phyloP scores from a whole-genome alignment of 2,888 invertebrate genomes.

The Masnerella sp. region DNA sequence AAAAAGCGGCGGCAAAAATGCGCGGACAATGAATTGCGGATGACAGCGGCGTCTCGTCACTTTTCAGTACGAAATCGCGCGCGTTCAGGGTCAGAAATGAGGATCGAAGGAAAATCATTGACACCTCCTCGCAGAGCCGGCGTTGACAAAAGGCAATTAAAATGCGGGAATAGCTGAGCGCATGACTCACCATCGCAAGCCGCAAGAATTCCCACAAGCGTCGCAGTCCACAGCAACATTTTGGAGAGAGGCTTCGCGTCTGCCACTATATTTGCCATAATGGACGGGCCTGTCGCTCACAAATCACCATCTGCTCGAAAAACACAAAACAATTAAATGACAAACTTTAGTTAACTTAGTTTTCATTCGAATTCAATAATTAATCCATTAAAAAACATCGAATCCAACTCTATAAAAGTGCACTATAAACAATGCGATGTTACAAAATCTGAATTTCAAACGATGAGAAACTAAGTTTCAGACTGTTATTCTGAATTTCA shows the following conservation, averaged over 20 bases:
- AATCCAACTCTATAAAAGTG: too few relatives aligned
- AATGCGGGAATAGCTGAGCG: conserved; percentile 39
- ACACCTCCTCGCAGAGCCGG: conserved; percentile 20
- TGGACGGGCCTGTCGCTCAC: conserved; percentile 19
- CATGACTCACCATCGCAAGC: conserved; percentile 53
- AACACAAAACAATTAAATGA: conserved; percentile 3
- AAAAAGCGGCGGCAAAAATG: too few relatives aligned
- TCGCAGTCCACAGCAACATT: conserved; percentile 64
- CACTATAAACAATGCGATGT: too few relatives aligned
- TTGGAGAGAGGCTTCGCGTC: conserved; percentile 61
- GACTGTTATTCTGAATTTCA: too few relatives aligned
- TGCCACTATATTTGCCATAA: conserved; percentile 31
- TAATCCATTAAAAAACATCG: too few relatives aligned
- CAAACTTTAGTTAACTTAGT: too few relatives aligned
- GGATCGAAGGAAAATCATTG: conserved; percentile 32
- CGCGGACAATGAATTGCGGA: too few relatives aligned
- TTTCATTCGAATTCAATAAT: too few relatives aligned
- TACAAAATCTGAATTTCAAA: too few relatives aligned
- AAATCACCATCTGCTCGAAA: conserved; percentile 32
- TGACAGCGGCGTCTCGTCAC: not conserved
- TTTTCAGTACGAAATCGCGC: conserved; percentile 2
- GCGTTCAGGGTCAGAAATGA: conserved; percentile 26
- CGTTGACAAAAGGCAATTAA: conserved; percentile 41
- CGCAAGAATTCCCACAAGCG: conserved; percentile 62
- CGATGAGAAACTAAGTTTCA: too few relatives aligned